Conservation (phyloP, 2,888 invertebrate species). For the Atherix ibis region DNA sequence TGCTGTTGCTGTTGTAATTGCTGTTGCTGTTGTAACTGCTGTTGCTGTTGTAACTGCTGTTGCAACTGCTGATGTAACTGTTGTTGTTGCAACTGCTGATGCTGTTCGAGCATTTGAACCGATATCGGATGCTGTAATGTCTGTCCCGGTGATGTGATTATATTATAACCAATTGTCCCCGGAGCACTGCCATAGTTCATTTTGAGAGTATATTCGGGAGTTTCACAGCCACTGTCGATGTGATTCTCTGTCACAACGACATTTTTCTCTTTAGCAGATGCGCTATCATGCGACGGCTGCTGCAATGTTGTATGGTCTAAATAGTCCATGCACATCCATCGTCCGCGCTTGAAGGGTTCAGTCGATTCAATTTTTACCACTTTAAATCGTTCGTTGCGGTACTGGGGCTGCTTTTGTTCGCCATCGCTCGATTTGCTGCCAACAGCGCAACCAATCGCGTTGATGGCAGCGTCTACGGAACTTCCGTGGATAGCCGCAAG, state of each 20-base stretch:
- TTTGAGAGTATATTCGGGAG: constrained; percentile 16
- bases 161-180: constrained; percentile 17
- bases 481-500: constrained; percentile 43
- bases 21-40: constrained; percentile 17
- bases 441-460: constrained; percentile 42
- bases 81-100: constrained; percentile 20
- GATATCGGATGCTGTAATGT: constrained; percentile 16
- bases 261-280: constrained; percentile 14
- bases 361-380: constrained; percentile 92
- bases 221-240: constrained; percentile 19
- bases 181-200: constrained; percentile 17
- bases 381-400: constrained; percentile 73
- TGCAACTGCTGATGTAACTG: constrained; percentile 12
- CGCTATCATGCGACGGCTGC: constrained; percentile 7
- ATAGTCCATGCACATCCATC: constrained; percentile 93
- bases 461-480: constrained; percentile 43
- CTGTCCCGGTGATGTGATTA: constrained; percentile 19
- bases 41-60: constrained; percentile 13
- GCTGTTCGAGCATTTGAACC: constrained; percentile 33
- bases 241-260: constrained; percentile 18
- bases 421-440: constrained; percentile 40
- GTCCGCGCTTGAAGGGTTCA: constrained; percentile 81
- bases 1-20: constrained; percentile 6
- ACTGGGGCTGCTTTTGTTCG: constrained; percentile 50
- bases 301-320: constrained; percentile 55